A percentile compares a stretch with the other conserved stretches of the same genome.
These are phyloP conservation scores for Campoletis sonorensis DNA, from an alignment of 1,140 invertebrate genomes.

Conservation along the genomic window DNA sequence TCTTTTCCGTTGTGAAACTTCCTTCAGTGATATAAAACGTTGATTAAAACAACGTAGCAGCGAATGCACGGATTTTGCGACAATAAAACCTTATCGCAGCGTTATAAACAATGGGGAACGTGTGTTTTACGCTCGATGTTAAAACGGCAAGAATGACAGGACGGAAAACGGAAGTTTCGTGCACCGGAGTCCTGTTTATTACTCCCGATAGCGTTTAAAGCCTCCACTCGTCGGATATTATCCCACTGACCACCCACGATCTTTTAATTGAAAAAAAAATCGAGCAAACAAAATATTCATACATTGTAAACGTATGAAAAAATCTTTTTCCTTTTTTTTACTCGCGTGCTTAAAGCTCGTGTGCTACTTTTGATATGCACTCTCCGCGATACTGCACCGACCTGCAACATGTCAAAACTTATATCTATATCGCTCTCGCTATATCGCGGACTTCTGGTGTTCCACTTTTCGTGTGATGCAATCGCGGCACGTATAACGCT, in stretches of 20 bases:
- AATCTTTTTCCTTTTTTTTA: background rate
- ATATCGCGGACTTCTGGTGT: slow-evolving; percentile 20
- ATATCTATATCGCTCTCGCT: background rate
- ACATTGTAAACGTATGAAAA: background rate
- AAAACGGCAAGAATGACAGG: background rate
- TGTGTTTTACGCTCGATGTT: too few species aligned
- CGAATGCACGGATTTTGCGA: too few species aligned
- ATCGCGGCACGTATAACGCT: slow-evolving; percentile 18
- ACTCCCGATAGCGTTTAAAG: background rate
- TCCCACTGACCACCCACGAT: too few species aligned
- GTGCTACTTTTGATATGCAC: slow-evolving; percentile 31
- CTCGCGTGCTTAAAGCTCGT: background rate
- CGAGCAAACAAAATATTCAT: background rate
- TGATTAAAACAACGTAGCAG: too few species aligned
- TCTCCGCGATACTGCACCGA: background rate
- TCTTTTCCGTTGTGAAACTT: too few species aligned
- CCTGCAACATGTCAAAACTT: background rate
- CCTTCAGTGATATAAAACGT: too few species aligned
- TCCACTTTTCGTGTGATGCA: slow-evolving; percentile 31
- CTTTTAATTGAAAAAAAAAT: background rate
- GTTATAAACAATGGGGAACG: too few species aligned
- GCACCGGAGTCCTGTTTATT: background rate
- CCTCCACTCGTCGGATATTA: background rate
- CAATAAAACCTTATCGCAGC: too few species aligned
- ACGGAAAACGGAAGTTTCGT: slow-evolving; percentile 7